Conservation (phyloP, 2,888 invertebrate species). For the Erynnis tages region DNA sequence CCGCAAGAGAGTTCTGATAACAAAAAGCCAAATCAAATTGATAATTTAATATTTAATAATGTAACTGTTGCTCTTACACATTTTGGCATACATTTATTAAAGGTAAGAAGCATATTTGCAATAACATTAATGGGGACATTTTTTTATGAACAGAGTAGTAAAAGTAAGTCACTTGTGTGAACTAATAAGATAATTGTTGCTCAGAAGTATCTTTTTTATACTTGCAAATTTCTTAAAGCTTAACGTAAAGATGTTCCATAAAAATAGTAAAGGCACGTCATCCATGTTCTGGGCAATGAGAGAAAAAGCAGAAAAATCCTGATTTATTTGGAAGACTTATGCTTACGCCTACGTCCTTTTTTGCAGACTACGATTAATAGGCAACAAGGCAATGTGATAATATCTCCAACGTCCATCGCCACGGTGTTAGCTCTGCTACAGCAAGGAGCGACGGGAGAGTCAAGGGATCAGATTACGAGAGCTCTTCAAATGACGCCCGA, state of each 20-base stretch:
- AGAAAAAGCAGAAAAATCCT: too few species aligned
- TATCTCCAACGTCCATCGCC: conserved; percentile 73
- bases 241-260: too few species aligned
- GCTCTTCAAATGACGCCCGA: conserved; percentile 52
- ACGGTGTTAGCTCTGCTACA: conserved; percentile 68
- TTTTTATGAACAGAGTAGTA: too few species aligned
- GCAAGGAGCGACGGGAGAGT: conserved; percentile 63
- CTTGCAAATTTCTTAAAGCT: too few species aligned
- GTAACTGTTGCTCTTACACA: conserved; percentile 47
- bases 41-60: conserved; percentile 31
- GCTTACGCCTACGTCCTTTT: background rate
- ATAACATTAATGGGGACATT: too few species aligned
- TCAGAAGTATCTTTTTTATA: too few species aligned
- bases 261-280: too few species aligned
- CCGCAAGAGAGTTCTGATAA: background rate
- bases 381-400: conserved; percentile 55
- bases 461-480: conserved; percentile 54
- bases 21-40: background rate
- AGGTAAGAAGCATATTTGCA: conserved; percentile 40
- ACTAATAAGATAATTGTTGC: too few species aligned
- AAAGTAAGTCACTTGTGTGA: too few species aligned
- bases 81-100: conserved; percentile 55
- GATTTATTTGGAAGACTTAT: too few species aligned
- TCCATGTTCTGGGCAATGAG: too few species aligned
- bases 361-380: conserved; percentile 40